Conservation (phyloP, 2,888 invertebrate genomes). For the Lagria hirta region DNA sequence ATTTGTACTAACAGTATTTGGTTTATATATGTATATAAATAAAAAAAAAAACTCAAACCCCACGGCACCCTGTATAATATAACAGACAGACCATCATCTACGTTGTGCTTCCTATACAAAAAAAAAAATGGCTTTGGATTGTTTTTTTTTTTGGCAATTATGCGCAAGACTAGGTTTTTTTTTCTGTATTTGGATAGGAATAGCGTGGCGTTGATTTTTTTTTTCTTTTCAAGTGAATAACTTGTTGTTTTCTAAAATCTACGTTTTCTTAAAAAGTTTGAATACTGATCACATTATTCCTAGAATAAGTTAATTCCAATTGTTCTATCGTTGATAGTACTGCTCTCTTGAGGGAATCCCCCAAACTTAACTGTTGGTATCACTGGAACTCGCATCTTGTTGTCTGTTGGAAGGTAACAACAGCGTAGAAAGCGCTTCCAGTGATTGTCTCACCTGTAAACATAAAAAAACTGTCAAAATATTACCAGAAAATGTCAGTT, state of each 20-base stretch:
- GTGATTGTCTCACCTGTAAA: conserved; percentile 74
- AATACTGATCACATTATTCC: conserved; percentile 22
- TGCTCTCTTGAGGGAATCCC: too few relatives aligned
- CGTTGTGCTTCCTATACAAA: conserved; percentile 18
- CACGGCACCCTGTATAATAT: neutral
- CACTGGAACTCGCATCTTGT: conserved; percentile 14
- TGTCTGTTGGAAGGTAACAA: conserved; percentile 42
- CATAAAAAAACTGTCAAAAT: conserved; percentile 7
- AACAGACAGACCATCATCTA: too few relatives aligned
- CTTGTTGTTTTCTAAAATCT: conserved; percentile 14
- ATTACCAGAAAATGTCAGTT: too few relatives aligned
- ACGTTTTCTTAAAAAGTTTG: conserved; percentile 9
- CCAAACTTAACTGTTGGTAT: conserved; percentile 19
- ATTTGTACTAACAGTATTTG: conserved; percentile 15
- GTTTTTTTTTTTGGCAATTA: conserved; percentile 22
- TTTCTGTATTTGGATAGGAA: too few relatives aligned
- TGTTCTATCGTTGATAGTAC: neutral
- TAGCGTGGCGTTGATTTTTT: conserved; percentile 1
- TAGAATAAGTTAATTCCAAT: conserved; percentile 5
- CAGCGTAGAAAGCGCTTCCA: conserved; percentile 76
- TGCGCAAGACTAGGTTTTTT: too few relatives aligned
- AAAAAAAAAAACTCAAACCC: conserved; percentile 4
- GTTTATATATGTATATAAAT: too few relatives aligned
- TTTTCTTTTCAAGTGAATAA: neutral
- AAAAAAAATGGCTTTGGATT: too few relatives aligned